Evolutionary conservation across 2,888 invertebrate species (phyloP), one percentile per base, ranked within the genome.

Genomic region (Acanthopleura granulata): DNA sequence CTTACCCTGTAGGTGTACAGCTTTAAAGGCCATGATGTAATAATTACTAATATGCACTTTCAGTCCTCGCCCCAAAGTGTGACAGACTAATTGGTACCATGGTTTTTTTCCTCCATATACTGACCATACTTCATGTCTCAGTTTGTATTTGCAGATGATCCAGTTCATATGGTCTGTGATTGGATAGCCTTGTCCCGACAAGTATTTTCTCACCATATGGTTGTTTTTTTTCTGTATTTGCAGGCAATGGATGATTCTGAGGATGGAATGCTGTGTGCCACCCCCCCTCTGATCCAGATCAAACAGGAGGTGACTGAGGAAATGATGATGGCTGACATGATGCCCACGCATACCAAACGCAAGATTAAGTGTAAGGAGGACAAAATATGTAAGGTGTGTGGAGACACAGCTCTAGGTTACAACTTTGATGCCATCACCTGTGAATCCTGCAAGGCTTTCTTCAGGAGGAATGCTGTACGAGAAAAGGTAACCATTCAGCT

Each of bases 371-470:
- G 51, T 25, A 77, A 77, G 76, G 77, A 77, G 50, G 74, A 75
- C 18, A 77, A 77, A 57, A 50, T 73, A 50, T 77, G 77, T 30
- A 40, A 76, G 49, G 77, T 78, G 49, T 98, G 97, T 90, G 97
- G 97, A 0, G 97, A 97, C 90, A 94, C 94, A 89, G 97, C 97
- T 0, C 92, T 76, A 6, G 97, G 97, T 0, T 96, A 95, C 90
- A 97, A 97, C 91, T 97, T 97, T 89, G 97, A 96, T 91, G 97
- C 97, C 0, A 94, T 97, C 74, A 96, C 97, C 9, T 98, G 96
- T 87, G 97, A 98, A 91, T 97, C 97, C 83, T 98, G 98, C 88
- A 98, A 98, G 88, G 98, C 98, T 0, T 98, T 98, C 90, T 98
- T 98, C 89, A 92, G 97, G 78, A 93, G 98, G 79, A 98, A 98